A percentile compares a stretch with the other conserved stretches of the same genome.
These are phyloP conservation scores for cat (Felis catus) DNA, from an alignment of 2,113 vertebrate genomes.

Conservation along the genomic window F.catus_Fca126_mat1.0 CM031414.1:3747501-3748000, in stretches of 20 bases:
- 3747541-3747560: not conserved
- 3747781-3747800: too few species aligned
- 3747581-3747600: not conserved
- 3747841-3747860: accelerated
- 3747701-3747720: accelerated
- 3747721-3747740: accelerated
- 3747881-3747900: not conserved
- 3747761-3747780: not conserved
- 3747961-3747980: not conserved
- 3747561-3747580: not conserved
- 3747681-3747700: accelerated
- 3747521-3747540: not conserved
- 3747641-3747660: accelerated
- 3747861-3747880: not conserved
- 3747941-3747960: not conserved
- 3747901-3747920: not conserved
- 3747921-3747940: accelerated
- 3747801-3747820: accelerated
- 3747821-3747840: accelerated
- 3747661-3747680: accelerated
- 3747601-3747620: not conserved
- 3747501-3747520: not conserved
- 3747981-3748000: not conserved
- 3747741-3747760: too few species aligned
- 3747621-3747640: accelerated